phyloP scores from a whole-genome alignment of 2,113 vertebrate species.

The Neopipo cinnamomea region DNA sequence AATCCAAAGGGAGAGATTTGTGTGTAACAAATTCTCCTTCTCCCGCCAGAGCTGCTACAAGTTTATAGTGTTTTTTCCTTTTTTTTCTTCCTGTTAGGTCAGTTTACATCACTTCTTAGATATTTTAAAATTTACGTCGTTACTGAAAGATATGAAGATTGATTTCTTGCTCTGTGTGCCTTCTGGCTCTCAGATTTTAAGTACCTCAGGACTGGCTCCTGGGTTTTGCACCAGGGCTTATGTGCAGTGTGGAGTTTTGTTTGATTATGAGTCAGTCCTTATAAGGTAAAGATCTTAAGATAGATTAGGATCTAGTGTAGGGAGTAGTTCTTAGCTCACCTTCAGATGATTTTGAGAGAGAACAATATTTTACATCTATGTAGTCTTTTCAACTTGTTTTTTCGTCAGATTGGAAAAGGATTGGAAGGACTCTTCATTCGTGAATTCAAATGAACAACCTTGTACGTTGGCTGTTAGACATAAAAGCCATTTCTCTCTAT shows the following conservation, averaged over 20 bases:
- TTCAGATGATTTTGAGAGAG: not conserved
- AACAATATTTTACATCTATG: fast-evolving
- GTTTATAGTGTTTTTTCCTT: not conserved
- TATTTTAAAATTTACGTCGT: not conserved
- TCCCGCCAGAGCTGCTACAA: not conserved
- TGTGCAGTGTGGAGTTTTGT: not conserved
- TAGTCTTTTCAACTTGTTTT: not conserved
- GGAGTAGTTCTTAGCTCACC: not conserved
- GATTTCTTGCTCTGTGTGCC: not conserved
- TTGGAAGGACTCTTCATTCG: not conserved
- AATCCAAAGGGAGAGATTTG: not conserved
- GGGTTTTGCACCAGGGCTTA: not conserved
- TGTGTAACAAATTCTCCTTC: not conserved
- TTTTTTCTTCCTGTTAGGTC: not conserved
- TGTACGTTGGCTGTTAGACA: not conserved
- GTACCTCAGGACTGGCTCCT: not conserved
- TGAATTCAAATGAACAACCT: not conserved
- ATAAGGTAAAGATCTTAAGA: not conserved
- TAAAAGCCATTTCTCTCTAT: not conserved
- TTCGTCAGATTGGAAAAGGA: not conserved
- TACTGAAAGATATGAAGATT: not conserved
- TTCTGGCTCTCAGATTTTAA: not conserved
- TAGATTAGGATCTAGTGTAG: not conserved
- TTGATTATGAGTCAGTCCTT: constrained; percentile 1
- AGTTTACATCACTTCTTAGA: not conserved